phyloP scores from a whole-genome alignment of 2,888 invertebrate genomes.

The Microctonus hyperodae region DNA sequence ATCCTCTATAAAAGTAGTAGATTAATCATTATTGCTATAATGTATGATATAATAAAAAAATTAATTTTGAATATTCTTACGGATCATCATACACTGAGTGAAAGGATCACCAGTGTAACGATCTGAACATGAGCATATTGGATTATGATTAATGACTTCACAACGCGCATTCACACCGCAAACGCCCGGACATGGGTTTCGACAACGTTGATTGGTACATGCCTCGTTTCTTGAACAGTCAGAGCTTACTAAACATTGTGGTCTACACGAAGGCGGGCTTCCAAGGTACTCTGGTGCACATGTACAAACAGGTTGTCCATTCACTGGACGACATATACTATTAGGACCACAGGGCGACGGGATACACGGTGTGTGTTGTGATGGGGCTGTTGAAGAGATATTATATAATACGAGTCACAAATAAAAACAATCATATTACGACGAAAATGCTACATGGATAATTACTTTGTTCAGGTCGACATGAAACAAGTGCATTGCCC shows the following conservation, averaged over 20 bases:
- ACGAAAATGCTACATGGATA: background rate
- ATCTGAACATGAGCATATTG: constrained; percentile 70
- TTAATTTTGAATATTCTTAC: constrained; percentile 63
- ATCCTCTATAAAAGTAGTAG: constrained; percentile 31
- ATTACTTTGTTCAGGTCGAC: constrained; percentile 58
- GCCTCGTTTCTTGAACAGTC: constrained; percentile 72
- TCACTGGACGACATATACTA: constrained; percentile 71
- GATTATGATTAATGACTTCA: constrained; percentile 72
- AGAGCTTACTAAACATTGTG: constrained; percentile 73
- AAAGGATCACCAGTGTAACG: constrained; percentile 72
- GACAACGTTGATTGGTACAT: constrained; percentile 74
- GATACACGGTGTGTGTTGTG: constrained; percentile 65
- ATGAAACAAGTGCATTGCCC: constrained; percentile 64
- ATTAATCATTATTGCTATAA: background rate
- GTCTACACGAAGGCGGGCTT: constrained; percentile 72
- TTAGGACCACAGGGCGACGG: constrained; percentile 75
- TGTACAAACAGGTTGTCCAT: constrained; percentile 71
- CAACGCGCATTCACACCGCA: constrained; percentile 70
- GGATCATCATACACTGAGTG: constrained; percentile 64
- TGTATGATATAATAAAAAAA: constrained; percentile 1
- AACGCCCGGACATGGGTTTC: constrained; percentile 68
- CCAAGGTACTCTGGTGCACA: constrained; percentile 72
- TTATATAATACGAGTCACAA: constrained; percentile 1
- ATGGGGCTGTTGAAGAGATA: constrained; percentile 37
- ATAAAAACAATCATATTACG: too few species aligned